Evolutionary conservation across 2,888 invertebrate species (phyloP).

Genomic region (Tinea pellionella): DNA sequence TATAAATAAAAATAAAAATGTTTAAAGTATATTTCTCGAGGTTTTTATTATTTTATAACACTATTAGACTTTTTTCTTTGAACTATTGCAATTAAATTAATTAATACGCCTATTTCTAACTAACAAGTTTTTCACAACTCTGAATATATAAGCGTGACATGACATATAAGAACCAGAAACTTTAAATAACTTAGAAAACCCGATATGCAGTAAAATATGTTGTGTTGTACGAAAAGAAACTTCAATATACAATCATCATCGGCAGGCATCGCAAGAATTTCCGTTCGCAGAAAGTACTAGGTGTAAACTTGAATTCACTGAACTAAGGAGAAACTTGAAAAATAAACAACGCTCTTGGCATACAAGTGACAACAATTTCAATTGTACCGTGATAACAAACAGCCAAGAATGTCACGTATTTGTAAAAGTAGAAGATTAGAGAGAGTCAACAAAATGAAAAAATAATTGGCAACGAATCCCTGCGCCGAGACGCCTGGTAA

Average conservation of each 20-base stretch:
- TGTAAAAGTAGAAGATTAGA: constrained; percentile 32
- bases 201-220: not conserved
- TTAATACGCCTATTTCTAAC: too few relatives aligned
- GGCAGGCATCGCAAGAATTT: not conserved
- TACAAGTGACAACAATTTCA: not conserved
- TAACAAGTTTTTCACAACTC: too few relatives aligned
- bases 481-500: constrained; percentile 25
- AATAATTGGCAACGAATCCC: constrained; percentile 45
- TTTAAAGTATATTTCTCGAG: not conserved
- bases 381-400: constrained; percentile 25
- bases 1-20: not conserved
- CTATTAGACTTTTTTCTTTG: too few relatives aligned
- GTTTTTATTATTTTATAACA: too few relatives aligned
- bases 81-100: too few relatives aligned
- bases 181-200: not conserved
- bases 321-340: not conserved
- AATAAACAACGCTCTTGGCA: constrained; percentile 10
- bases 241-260: not conserved
- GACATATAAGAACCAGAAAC: not conserved
- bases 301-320: not conserved
- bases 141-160: too few relatives aligned
- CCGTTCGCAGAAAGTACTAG: not conserved
- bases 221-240: not conserved
- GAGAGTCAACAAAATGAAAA: constrained; percentile 47
- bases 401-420: constrained; percentile 37